Evolutionary conservation across 2,888 invertebrate genomes (phyloP).

Genomic region (Brachypterus glaber): DNA sequence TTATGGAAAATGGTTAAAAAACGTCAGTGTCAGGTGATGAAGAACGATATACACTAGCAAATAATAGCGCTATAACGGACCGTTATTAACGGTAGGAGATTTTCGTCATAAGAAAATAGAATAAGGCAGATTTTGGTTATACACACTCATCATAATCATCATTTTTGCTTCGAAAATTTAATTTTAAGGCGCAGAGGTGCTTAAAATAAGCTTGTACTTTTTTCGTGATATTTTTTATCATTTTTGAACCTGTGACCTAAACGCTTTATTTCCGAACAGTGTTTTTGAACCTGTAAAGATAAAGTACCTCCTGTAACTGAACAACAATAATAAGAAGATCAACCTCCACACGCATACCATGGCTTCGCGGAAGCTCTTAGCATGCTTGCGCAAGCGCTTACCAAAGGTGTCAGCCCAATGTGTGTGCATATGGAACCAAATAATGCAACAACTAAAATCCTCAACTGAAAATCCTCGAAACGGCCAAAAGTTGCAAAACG

Average conservation of each 20-base stretch:
- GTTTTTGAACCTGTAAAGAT: conserved; percentile 37
- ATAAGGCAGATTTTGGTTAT: conserved; percentile 61
- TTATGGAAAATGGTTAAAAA: conserved; percentile 42
- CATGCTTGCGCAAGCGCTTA: conserved; percentile 21
- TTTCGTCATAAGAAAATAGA: conserved; percentile 54
- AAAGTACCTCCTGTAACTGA: conserved; percentile 38
- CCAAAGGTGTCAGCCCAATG: conserved; percentile 37
- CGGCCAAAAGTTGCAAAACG: conserved; percentile 35
- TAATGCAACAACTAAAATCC: conserved; percentile 26
- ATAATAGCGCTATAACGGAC: conserved; percentile 44
- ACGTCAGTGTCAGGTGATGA: conserved; percentile 42
- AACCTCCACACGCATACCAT: conserved; percentile 34
- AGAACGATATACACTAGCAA: conserved; percentile 44
- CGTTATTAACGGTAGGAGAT: conserved; percentile 47
- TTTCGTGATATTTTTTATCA: conserved; percentile 49
- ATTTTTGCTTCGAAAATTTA: conserved; percentile 45
- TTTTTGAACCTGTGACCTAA: conserved; percentile 50
- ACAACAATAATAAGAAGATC: conserved; percentile 28
- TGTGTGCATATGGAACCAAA: conserved; percentile 44
- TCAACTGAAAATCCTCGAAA: conserved; percentile 29
- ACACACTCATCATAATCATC: conserved; percentile 48
- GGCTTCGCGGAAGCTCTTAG: conserved; percentile 20
- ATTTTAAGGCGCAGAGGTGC: conserved; percentile 67
- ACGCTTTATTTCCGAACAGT: conserved; percentile 42
- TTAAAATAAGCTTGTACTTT: conserved; percentile 65